A percentile compares a stretch with the other conserved stretches of the same genome.
Conservation (phyloP, 2,113 vertebrate genomes). For the Hiodon alosoides region DNA sequence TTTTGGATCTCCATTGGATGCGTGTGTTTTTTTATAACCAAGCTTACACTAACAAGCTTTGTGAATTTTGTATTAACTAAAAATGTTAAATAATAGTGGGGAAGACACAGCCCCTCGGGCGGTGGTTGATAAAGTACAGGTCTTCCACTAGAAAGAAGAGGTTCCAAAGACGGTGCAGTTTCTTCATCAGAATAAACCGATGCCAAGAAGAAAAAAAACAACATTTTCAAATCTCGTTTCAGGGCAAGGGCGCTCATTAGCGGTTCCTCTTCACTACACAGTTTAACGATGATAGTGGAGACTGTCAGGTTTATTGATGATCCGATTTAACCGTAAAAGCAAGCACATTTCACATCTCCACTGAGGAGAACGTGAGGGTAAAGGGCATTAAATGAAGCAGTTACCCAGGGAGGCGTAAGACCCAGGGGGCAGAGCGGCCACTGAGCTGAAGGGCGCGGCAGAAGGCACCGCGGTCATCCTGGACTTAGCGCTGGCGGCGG, state of each 20-base stretch:
- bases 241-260: neutral
- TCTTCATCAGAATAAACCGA: too few relatives aligned
- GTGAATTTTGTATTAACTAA: too few relatives aligned
- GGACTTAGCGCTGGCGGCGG: conserved; percentile 91
- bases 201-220: too few relatives aligned
- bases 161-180: too few relatives aligned
- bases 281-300: conserved; percentile 43
- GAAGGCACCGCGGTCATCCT: conserved; percentile 76
- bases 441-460: conserved; percentile 79
- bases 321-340: conserved; percentile 43
- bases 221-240: too few relatives aligned
- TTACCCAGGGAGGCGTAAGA: conserved; percentile 98
- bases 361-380: conserved; percentile 23
- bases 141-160: too few relatives aligned
- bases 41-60: too few relatives aligned
- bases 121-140: too few relatives aligned
- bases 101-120: too few relatives aligned
- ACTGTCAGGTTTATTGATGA: conserved; percentile 43
- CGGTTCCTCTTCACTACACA: conserved; percentile 48
- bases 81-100: too few relatives aligned
- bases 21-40: too few relatives aligned
- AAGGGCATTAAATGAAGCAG: neutral
- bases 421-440: conserved; percentile 86
- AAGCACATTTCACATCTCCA: conserved; percentile 25
- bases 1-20: too few relatives aligned